phyloP scores from a whole-genome alignment of 2,888 invertebrate species.

The Miltochrista miniata region DNA sequence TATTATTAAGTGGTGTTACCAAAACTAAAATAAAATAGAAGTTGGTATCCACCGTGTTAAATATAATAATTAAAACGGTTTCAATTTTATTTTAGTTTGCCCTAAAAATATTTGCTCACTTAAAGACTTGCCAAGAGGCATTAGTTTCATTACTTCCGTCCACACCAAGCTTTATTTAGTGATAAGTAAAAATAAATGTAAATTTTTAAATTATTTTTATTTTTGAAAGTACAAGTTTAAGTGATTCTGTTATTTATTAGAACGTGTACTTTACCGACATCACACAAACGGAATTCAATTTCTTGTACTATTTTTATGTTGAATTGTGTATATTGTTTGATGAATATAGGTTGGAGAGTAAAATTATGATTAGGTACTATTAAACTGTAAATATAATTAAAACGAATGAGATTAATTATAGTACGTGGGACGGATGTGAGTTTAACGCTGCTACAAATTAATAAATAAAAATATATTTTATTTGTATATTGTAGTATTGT shows the following conservation, averaged over 20 bases:
- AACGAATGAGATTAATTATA: constrained; percentile 36
- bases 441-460: constrained; percentile 19
- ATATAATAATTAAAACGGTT: background rate
- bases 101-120: constrained; percentile 18
- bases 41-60: background rate
- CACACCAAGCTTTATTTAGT: constrained; percentile 69
- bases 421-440: constrained; percentile 18
- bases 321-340: constrained; percentile 6
- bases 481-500: constrained; percentile 14
- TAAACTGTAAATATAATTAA: constrained; percentile 37
- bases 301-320: constrained; percentile 11
- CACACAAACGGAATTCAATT: constrained; percentile 5
- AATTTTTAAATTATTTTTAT: constrained; percentile 41
- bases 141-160: constrained; percentile 51
- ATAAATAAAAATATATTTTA: constrained; percentile 7
- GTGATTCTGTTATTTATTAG: constrained; percentile 8
- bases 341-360: constrained; percentile 11
- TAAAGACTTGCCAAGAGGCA: constrained; percentile 30
- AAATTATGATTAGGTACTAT: constrained; percentile 26
- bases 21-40: background rate
- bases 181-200: constrained; percentile 51
- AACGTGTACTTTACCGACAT: constrained; percentile 18
- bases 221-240: constrained; percentile 33
- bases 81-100: constrained; percentile 3
- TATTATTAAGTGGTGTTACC: constrained; percentile 20